Evolutionary conservation across 1,140 invertebrate species (phyloP), one percentile per base, ranked within the genome.

Genomic region (Eriosoma lanigerum): DNA sequence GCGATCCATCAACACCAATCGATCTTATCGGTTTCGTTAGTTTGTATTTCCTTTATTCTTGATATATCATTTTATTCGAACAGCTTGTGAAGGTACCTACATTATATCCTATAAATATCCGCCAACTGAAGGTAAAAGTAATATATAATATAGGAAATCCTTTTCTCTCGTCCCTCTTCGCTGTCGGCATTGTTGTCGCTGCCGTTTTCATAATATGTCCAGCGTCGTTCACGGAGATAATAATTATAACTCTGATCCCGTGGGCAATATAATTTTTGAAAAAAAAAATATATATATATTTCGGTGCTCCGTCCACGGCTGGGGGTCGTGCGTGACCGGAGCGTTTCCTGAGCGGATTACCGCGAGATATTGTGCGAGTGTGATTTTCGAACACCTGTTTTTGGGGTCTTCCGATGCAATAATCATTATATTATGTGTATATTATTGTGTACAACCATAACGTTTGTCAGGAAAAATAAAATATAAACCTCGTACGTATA

Each of bases 341-440:
- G 38, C 56, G 75, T 78, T 78, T 78, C 75, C 75, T 78, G 56
- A 60, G 58, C 75, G 75, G 75, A 78, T 78, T 78, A 78, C 75
- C 75, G 38, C 75, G 54, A 76, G 32, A 60, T n/a, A n/a, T 60
- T 60, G 73, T 26, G 73, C 73, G 54, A 78, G 75, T 78, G 75
- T 78, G 75, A 78, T 78, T 78, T 78, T 78, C 21, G 56, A 78
- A 78, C 75, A 78, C 75, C 75, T 78, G 75, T 78, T 78, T 78
- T 78, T 19, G 21, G 44, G 75, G 32, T 78, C 56, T 58, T 56
- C 24, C 56, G 75, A 78, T n/a, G 72, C 60, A 78, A 78, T 78
- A 56, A 60, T 60, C 24, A 48, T 68, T 48, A 48, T 68, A 68
- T 56, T 48, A 54, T 44, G 29, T 56, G 52, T 56, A 21, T 76